Evolutionary conservation across 2,797 vertebrate species (phyloP), one percentile per base, ranked within the genome.

Genomic region (Anolis apletophallus): DNA sequence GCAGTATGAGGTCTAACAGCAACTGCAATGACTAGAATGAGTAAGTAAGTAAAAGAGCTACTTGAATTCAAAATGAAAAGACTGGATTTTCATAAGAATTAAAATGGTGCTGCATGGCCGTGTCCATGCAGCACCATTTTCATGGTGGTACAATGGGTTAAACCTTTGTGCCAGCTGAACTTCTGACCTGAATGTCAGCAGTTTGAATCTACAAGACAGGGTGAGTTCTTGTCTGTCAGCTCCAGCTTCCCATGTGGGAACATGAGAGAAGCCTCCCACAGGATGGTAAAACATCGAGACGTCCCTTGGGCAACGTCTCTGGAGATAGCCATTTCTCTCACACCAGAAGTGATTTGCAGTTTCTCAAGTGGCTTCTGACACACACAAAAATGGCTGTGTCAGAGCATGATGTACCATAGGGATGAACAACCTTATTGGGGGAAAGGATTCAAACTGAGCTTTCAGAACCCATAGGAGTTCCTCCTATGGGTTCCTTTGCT

Each of bases 11-110:
- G 79, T 34, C 40, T 21, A 13, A 1, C n/a, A 68, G 21, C 83
- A 74, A 74, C 17, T 64, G 50, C 5, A 26, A 59, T 69, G 46
- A 81, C 81, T 86, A 67, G 74, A 86, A 68, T 34, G 74, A 86
- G 64, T 34, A 34, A 64, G 26, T 54, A 69, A 0, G 1, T 5
- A 8, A 72, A 83, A 71, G 7, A 23, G 1, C 80, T 88, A 81
- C 1, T 78, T 81, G 1, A 23, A 13, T 7, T 59, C 75, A 67
- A 74, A 73, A 83, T 13, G 46, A 80, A n/a, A 88, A 88, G 52
- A 61, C 32, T 1, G 0, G n/a, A 50, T 61, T 83, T 0, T 0
- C 21, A 10, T 69, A 72, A 29, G 81, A 69, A 77, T 88, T 79
- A 81, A 23, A 21, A 14, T 11, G 21, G 17, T 87, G 11, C 34